Conservation (phyloP, 1,140 invertebrate species). For the Aphidius gifuensis region DNA sequence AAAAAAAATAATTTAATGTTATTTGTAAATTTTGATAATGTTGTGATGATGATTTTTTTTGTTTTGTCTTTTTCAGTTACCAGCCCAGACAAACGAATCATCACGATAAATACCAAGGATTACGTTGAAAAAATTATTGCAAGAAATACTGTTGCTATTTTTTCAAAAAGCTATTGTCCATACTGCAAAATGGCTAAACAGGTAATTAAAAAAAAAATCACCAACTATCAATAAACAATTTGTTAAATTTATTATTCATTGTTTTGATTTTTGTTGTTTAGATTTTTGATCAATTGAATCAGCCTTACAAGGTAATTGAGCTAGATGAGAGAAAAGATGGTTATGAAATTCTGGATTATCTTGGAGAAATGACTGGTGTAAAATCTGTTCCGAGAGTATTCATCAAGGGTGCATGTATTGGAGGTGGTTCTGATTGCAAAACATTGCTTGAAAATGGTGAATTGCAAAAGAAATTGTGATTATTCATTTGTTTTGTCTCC, state of each 20-base stretch:
- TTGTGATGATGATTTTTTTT: too few species aligned
- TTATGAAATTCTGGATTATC: slow-evolving; percentile 72
- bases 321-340: slow-evolving; percentile 76
- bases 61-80: too few species aligned
- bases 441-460: slow-evolving; percentile 67
- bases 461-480: slow-evolving; percentile 35
- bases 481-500: neutral
- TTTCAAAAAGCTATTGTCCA: slow-evolving; percentile 85
- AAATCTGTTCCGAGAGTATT: slow-evolving; percentile 89
- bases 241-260: too few species aligned
- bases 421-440: slow-evolving; percentile 86
- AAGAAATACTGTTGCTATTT: slow-evolving; percentile 79
- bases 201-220: slow-evolving; percentile 38
- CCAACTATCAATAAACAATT: too few species aligned
- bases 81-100: too few species aligned
- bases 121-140: slow-evolving; percentile 8
- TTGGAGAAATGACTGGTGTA: slow-evolving; percentile 79
- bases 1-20: too few species aligned
- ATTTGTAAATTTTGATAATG: too few species aligned
- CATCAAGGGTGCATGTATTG: slow-evolving; percentile 83
- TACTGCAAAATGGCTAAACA: slow-evolving; percentile 82
- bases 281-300: slow-evolving; percentile 71
- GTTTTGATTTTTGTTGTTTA: slow-evolving; percentile 37
- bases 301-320: slow-evolving; percentile 74
- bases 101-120: too few species aligned